Evolutionary conservation across 2,888 invertebrate genomes (phyloP), one percentile per base, ranked within the genome.

Genomic region (Lycocerus yunnanus): DNA sequence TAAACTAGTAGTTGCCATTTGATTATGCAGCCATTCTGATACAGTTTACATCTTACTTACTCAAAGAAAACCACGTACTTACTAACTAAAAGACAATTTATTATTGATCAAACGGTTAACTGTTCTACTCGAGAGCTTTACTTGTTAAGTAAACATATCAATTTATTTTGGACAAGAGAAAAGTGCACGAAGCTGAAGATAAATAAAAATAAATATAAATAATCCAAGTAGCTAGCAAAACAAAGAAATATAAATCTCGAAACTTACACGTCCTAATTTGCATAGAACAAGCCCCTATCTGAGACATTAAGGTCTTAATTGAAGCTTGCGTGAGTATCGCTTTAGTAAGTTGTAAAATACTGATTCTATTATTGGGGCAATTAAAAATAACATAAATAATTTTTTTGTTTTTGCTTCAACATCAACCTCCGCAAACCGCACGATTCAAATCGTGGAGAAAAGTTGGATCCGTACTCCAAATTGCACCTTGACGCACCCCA

Each of bases 1-100:
- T 84, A 84, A 84, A 84, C 82, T 82, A 83, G 82, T 82, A 81
- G 80, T 80, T 77, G 78, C 79, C 80, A 79, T 82, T 81, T 81
- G 82, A 83, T 83, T 82, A 82, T 83, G 80, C 82, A 80, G 79
- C 78, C 77, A 78, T 69, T 73, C 78, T 82, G 82, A 79, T 82
- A 81, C 80, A 79, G 80, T 81, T 83, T 83, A 83, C 81, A 80
- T 84, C 84, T 84, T 82, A 66, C 61, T 63, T 82, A 84, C 81
- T 84, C 82, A 77, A 72, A 71, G 73, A 73, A 71, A 69, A 71
- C 68, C 20, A 67, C 69, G 73, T 70, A 68, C 69, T 67, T 63
- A 63, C 61, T 63, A 63, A 66, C 70, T 72, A 69, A 71, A 61
- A 70, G 66, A 70, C 72, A 75, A 74, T 78, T 76, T 76, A 74